phyloP scores from a whole-genome alignment of 2,113 vertebrate genomes.

The Chloroceryle aenea region DNA sequence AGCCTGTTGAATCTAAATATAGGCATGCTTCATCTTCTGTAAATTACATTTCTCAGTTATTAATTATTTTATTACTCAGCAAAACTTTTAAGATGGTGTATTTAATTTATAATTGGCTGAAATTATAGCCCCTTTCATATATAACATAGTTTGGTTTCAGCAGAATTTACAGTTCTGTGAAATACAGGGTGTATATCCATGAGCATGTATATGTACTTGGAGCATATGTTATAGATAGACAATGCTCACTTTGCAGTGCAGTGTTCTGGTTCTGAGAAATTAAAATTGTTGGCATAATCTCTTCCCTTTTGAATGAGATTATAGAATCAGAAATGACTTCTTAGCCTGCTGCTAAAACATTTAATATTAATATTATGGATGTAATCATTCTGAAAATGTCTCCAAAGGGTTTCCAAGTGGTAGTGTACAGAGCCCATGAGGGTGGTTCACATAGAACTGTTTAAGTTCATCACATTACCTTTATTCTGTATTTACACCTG shows the following conservation, averaged over 20 bases:
- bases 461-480: neutral
- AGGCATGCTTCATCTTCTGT: neutral
- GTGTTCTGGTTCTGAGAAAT: neutral
- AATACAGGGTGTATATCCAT: neutral
- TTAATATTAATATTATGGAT: neutral
- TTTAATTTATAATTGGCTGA: neutral
- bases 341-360: neutral
- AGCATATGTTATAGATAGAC: neutral
- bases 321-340: neutral
- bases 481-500: neutral
- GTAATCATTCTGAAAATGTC: neutral
- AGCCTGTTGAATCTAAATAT: neutral
- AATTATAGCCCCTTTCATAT: neutral
- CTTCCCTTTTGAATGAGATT: neutral
- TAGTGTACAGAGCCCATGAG: neutral
- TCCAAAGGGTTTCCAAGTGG: neutral
- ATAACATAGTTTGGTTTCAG: neutral
- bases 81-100: neutral
- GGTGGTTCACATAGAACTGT: neutral
- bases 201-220: neutral
- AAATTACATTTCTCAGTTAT: neutral
- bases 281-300: neutral
- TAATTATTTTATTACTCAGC: neutral
- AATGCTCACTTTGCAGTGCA: neutral
- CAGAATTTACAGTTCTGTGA: neutral